These are phyloP conservation scores for Tachina lurida DNA, from an alignment of 2,888 invertebrate species.

Conservation along the genomic window DNA sequence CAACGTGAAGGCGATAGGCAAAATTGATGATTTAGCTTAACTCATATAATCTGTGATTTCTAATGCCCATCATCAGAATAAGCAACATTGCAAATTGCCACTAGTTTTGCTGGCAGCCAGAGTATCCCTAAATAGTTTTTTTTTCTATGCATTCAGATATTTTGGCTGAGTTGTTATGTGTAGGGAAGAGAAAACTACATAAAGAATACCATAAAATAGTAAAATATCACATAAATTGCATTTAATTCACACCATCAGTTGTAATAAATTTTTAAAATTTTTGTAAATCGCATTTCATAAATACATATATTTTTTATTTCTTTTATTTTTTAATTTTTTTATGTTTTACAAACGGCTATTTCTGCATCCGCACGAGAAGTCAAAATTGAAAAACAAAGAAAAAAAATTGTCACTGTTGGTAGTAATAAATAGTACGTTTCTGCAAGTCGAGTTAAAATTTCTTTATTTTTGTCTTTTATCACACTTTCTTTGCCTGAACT, in stretches of 20 bases:
- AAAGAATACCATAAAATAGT: conserved; percentile 28
- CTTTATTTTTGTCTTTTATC: conserved; percentile 20
- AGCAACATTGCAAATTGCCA: conserved; percentile 6
- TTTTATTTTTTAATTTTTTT: conserved; percentile 2
- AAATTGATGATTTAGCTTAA: not conserved
- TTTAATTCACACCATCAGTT: conserved; percentile 67
- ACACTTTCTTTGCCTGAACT: not conserved
- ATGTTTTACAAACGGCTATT: conserved; percentile 17
- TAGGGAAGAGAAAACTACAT: not conserved
- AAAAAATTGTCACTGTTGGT: not conserved
- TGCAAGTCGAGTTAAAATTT: conserved; percentile 32
- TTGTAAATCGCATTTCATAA: conserved; percentile 63
- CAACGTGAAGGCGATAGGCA: too few species aligned
- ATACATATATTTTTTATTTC: conserved; percentile 35
- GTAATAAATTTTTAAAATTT: conserved; percentile 59
- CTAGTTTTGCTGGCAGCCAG: conserved; percentile 25
- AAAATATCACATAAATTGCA: conserved; percentile 62
- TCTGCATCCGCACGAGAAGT: conserved; percentile 50
- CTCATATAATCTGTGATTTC: not conserved
- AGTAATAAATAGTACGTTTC: not conserved
- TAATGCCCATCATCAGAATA: conserved; percentile 12
- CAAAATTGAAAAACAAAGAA: conserved; percentile 7
- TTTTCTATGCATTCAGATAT: conserved; percentile 28
- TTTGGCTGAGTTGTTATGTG: conserved; percentile 12
- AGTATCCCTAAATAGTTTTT: conserved; percentile 22